phyloP scores from a whole-genome alignment of 2,797 vertebrate species.

The Gymnodraco acuticeps region DNA sequence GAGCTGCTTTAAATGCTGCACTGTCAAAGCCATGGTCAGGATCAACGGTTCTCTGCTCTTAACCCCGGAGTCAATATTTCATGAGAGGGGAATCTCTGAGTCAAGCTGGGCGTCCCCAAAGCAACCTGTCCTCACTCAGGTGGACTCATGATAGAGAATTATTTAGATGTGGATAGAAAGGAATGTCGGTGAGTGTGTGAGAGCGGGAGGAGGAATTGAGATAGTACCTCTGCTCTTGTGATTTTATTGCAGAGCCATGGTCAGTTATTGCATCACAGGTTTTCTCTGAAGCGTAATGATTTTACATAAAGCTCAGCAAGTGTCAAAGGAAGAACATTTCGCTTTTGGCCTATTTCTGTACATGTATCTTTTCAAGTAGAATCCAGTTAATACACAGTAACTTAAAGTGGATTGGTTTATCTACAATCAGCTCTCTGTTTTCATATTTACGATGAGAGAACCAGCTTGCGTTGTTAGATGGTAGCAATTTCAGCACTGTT shows the following conservation, averaged over 20 bases:
- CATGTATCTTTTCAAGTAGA: constrained; percentile 9
- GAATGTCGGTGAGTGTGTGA: constrained; percentile 10
- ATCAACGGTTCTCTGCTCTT: constrained; percentile 63
- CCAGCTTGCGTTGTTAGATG: constrained; percentile 25
- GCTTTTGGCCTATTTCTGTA: constrained; percentile 21
- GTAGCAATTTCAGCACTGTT: constrained; percentile 28
- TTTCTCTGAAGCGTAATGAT: constrained; percentile 42
- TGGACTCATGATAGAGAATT: constrained; percentile 78
- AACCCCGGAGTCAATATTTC: constrained; percentile 75
- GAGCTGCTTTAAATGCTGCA: constrained; percentile 62
- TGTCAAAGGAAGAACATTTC: constrained; percentile 47
- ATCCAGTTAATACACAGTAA: constrained; percentile 10
- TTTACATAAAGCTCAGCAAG: constrained; percentile 36
- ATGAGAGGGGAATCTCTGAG: constrained; percentile 60
- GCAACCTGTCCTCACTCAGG: constrained; percentile 54
- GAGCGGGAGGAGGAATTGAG: constrained; percentile 27
- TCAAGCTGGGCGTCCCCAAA: constrained; percentile 51
- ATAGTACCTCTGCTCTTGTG: constrained; percentile 39
- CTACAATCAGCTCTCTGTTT: constrained; percentile 9
- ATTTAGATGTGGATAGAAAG: constrained; percentile 70
- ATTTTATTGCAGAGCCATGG: constrained; percentile 54
- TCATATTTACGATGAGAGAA: constrained; percentile 45
- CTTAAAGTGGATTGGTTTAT: constrained; percentile 15
- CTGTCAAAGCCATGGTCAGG: constrained; percentile 56
- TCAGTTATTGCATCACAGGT: constrained; percentile 68